Evolutionary conservation across 2,797 vertebrate species (phyloP).

Genomic region (Microhierax caerulescens): DNA sequence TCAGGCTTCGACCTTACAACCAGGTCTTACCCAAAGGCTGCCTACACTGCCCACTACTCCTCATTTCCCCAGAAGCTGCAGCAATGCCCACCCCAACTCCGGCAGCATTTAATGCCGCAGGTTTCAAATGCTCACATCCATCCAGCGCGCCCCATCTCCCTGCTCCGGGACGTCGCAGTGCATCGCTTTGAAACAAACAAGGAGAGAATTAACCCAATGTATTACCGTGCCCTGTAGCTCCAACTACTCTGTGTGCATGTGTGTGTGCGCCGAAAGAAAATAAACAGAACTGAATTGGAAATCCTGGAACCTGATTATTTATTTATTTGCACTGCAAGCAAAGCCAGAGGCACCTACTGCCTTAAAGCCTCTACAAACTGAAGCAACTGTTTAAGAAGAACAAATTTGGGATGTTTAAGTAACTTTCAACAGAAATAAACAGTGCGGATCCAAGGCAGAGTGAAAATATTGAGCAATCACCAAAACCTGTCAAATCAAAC

Average conservation of each 20-base stretch:
- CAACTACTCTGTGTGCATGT: background rate
- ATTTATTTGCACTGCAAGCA: background rate
- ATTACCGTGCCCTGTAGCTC: background rate
- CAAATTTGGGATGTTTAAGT: background rate
- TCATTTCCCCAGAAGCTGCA: background rate
- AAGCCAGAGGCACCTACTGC: background rate
- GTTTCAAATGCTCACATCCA: background rate
- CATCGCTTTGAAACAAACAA: background rate
- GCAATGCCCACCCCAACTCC: background rate
- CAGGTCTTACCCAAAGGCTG: background rate
- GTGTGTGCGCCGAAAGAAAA: background rate
- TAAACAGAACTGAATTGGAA: slow-evolving; percentile 2
- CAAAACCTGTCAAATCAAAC: background rate
- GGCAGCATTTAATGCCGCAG: background rate
- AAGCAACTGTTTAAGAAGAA: background rate
- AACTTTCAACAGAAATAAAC: slow-evolving; percentile 21
- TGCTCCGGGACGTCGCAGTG: accelerated
- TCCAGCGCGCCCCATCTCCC: background rate
- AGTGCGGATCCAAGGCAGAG: background rate
- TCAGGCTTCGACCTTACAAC: accelerated
- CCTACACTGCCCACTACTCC: background rate
- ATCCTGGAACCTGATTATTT: background rate
- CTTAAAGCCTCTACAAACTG: background rate
- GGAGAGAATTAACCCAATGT: background rate
- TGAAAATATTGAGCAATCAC: background rate